Percentiles rank a stretch among this genome's conserved stretches.
phyloP scores from a whole-genome alignment of 2,797 vertebrate species.

The Leptoclinus maculatus region DNA sequence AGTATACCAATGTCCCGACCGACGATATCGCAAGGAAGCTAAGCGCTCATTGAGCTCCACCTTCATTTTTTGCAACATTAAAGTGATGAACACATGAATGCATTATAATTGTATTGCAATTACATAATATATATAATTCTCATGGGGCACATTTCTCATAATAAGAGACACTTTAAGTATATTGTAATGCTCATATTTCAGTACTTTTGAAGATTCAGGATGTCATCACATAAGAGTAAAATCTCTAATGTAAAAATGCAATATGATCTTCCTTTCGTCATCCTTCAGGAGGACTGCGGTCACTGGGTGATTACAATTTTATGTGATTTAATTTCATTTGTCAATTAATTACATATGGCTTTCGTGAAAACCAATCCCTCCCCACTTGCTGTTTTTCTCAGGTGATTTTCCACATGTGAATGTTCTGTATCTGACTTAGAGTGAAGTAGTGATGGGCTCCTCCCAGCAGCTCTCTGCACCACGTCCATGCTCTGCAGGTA shows the following conservation, averaged over 20 bases:
- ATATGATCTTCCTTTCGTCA: background rate
- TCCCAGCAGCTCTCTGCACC: background rate
- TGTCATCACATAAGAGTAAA: too few relatives aligned
- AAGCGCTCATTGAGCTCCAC: background rate
- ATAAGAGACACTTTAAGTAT: background rate
- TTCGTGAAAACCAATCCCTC: background rate
- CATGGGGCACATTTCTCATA: background rate
- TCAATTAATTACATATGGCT: background rate
- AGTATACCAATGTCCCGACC: background rate
- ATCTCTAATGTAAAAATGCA: too few relatives aligned
- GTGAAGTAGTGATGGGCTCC: background rate
- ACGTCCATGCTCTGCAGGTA: slow-evolving; percentile 30
- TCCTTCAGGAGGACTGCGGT: background rate
- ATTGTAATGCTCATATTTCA: background rate
- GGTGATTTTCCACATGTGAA: background rate
- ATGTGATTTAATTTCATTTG: background rate
- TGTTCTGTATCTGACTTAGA: background rate
- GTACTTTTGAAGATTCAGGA: background rate
- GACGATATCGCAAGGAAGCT: too few relatives aligned
- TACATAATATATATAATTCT: background rate
- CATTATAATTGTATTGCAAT: background rate
- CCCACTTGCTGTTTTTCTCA: background rate
- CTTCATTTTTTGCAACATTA: background rate
- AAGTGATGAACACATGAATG: background rate
- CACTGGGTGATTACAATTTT: background rate